Conservation (phyloP, 2,888 invertebrate species). For the Prosapia bicincta region DNA sequence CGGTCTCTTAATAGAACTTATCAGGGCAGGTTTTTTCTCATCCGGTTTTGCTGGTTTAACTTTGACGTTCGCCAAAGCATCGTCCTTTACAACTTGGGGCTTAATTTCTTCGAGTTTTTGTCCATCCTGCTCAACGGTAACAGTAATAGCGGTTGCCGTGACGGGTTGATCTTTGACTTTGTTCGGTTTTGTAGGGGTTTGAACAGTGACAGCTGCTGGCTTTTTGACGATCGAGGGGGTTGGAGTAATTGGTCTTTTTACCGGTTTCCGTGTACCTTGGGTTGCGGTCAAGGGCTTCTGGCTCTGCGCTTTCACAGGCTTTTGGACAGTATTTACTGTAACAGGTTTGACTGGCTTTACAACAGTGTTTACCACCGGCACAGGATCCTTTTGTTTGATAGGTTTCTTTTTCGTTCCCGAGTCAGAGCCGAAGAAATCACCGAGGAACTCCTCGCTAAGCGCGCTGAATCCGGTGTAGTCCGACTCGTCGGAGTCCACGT, state of each 20-base stretch:
- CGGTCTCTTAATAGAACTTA: background rate
- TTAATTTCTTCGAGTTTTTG: background rate
- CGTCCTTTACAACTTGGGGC: background rate
- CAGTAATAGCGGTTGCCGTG: slow-evolving; percentile 17
- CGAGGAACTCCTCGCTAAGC: slow-evolving; percentile 40
- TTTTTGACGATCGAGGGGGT: slow-evolving; percentile 12
- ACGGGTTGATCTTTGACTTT: slow-evolving; percentile 18
- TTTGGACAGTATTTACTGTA: background rate
- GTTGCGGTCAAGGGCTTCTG: slow-evolving; percentile 5
- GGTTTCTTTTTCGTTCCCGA: slow-evolving; percentile 38
- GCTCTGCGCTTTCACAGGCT: background rate
- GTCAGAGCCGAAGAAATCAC: slow-evolving; percentile 38
- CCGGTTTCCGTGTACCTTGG: slow-evolving; percentile 19
- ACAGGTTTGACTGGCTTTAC: no score
- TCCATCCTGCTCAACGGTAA: background rate
- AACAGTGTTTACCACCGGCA: background rate
- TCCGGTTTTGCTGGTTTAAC: no score
- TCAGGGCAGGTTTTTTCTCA: no score
- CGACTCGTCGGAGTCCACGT: slow-evolving; percentile 40
- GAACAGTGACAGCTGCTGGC: background rate
- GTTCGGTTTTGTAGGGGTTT: slow-evolving; percentile 8
- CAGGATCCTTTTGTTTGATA: slow-evolving; percentile 9
- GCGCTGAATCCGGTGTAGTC: slow-evolving; percentile 42
- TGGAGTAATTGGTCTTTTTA: slow-evolving; percentile 3
- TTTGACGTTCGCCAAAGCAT: no score